These are phyloP conservation scores for Rhopalosiphum padi DNA, from an alignment of 1,140 invertebrate genomes.

Conservation along the genomic window DNA sequence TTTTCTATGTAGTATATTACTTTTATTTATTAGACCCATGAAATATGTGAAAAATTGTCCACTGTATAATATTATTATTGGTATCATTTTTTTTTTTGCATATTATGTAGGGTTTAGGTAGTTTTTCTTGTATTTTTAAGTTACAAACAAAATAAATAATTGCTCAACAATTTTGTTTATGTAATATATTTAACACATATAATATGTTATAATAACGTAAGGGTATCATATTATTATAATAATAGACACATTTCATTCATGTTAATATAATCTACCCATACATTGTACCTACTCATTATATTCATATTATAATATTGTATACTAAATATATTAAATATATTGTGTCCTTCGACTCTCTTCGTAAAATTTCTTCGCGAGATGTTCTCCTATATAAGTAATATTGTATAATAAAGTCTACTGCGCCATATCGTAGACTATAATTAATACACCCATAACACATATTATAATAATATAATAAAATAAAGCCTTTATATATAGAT, in stretches of 20 bases:
- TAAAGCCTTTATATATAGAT: background rate
- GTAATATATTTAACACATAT: background rate
- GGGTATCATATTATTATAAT: background rate
- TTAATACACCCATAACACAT: background rate
- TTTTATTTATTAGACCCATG: slow-evolving; percentile 16
- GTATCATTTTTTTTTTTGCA: background rate
- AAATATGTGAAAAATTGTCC: background rate
- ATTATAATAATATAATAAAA: background rate
- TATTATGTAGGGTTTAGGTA: background rate
- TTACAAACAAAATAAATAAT: slow-evolving; percentile 22
- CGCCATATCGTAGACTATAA: background rate
- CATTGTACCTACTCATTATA: background rate
- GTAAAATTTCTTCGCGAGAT: background rate
- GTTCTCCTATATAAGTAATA: background rate
- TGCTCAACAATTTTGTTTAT: slow-evolving; percentile 35
- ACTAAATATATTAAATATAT: background rate
- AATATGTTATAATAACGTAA: background rate
- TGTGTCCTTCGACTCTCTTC: background rate
- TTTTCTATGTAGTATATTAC: background rate
- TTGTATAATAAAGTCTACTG: background rate
- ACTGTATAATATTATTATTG: background rate
- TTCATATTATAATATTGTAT: background rate
- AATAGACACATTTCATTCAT: background rate
- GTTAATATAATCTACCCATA: background rate
- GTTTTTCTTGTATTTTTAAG: slow-evolving; percentile 4